Conservation (phyloP, 1,140 invertebrate species). For the Aphidius gifuensis region DNA sequence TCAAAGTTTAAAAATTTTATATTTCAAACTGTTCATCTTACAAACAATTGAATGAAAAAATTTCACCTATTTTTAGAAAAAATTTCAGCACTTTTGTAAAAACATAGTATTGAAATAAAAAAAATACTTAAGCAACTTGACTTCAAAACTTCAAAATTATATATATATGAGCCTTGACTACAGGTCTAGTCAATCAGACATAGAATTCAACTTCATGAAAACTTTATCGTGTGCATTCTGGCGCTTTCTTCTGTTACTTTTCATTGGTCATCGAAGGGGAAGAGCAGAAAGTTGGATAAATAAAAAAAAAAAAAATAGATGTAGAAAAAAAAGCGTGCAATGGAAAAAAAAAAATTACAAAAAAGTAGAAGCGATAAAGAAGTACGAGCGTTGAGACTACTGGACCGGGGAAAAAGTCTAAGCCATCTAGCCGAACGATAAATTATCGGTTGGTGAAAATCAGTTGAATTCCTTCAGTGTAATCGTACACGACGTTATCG, state of each 20-base stretch:
- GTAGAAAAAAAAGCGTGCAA: background rate
- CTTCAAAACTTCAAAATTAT: no score
- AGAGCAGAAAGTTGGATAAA: conserved; percentile 7
- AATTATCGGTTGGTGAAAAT: conserved; percentile 19
- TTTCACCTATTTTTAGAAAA: no score
- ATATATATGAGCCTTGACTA: no score
- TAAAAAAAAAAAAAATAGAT: background rate
- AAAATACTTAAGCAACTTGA: no score
- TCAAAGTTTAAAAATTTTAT: no score
- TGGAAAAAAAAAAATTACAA: background rate
- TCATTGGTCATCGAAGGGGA: conserved; percentile 7
- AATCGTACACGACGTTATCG: conserved; percentile 6
- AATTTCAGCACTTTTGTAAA: no score
- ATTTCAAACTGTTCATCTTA: no score
- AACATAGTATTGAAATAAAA: no score
- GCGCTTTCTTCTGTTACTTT: background rate
- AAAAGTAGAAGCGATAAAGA: background rate
- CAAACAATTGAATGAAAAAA: no score
- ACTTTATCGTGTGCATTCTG: conserved; percentile 21
- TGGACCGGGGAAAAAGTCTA: conserved; percentile 8
- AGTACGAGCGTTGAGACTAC: conserved; percentile 2
- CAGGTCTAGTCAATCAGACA: conserved; percentile 14
- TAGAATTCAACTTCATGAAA: conserved; percentile 21
- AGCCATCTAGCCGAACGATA: conserved; percentile 15
- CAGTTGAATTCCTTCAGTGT: conserved; percentile 14